Base-by-base conservation (phyloP, 2,888 invertebrate species). In the Cephus sareptanus region DNA sequence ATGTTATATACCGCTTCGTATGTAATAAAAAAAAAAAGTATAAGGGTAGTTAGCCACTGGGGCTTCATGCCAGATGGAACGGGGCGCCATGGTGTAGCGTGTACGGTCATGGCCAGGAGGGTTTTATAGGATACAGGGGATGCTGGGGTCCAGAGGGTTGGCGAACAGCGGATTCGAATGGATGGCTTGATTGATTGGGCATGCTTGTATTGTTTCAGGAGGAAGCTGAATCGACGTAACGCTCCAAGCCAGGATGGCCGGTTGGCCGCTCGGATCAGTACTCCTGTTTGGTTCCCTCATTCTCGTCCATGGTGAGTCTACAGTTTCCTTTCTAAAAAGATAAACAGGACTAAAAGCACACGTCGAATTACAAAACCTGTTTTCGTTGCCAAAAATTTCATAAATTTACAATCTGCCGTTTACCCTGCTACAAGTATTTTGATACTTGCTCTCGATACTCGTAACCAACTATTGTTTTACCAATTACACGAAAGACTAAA, bases 181-280 rank as follows among this genome's bases (percentile, higher is more conserved):
- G 87, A 89, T 87, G 86, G 87, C 83, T 90, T 90, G 91, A 91
- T 90, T 90, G 90, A 91, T 91, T 87, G 91, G 87, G 87, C 84
- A 88, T 86, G 89, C 85, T 89, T 88, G 87, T 89, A 88, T 90
- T 89, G 91, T 91, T 90, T 88, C 90, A 91, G 91, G 91, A 91
- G 90, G 88, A 90, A 88, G 90, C 90, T 88, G 91, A 90, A 91
- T 91, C 91, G 89, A 91, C 91, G 91, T 91, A 91, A 91, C 91
- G 90, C 87, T 90, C 89, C 89, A 88, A 80, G 80, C 86, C 90
- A 90, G 87, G 88, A 90, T 90, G 90, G 90, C 89, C 90, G 86
- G 89, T 88, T 89, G 88, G 89, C 89, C 88, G 88, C 86, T 90
- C 85, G 89, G 87, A 87, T 87, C 89, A 86, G 87, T 87, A 85